phyloP scores from a whole-genome alignment of 2,113 vertebrate genomes.

The Heterotilapia buettikoferi region DNA sequence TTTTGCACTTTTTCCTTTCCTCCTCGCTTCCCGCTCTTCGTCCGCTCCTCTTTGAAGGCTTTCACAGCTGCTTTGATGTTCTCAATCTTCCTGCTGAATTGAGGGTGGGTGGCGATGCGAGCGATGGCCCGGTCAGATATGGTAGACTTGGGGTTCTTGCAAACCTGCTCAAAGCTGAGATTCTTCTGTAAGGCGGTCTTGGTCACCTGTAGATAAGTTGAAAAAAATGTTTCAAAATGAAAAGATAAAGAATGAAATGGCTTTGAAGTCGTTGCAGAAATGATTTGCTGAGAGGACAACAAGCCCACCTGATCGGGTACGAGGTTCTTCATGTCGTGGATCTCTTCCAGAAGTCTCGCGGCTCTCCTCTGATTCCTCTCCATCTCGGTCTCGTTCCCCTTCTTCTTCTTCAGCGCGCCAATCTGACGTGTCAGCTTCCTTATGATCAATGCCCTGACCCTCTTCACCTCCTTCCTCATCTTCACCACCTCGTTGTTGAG shows the following conservation, averaged over 20 bases:
- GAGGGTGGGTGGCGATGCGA: conserved; percentile 82
- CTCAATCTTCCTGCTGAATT: conserved; percentile 81
- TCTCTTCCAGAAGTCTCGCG: conserved; percentile 84
- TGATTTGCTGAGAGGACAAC: neutral
- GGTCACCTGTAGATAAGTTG: conserved; percentile 69
- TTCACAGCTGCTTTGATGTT: conserved; percentile 79
- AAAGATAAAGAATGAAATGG: neutral
- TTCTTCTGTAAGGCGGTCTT: conserved; percentile 82
- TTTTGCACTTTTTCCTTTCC: conserved; percentile 23
- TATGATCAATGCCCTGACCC: conserved; percentile 81
- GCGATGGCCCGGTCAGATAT: conserved; percentile 80
- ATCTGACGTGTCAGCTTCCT: conserved; percentile 86
- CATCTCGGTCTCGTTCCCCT: conserved; percentile 77
- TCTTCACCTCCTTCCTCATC: conserved; percentile 95
- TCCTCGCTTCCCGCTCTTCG: conserved; percentile 16
- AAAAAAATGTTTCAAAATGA: neutral
- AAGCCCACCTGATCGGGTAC: conserved; percentile 73
- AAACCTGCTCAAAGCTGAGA: conserved; percentile 82
- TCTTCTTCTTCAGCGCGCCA: conserved; percentile 81
- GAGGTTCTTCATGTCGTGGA: conserved; percentile 83
- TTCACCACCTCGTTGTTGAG: conserved; percentile 86
- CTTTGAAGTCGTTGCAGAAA: neutral
- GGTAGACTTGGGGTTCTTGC: conserved; percentile 79
- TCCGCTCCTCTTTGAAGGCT: conserved; percentile 84
- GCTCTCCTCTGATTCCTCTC: conserved; percentile 83